Evolutionary conservation across 92 coral and sea anemone species (phyloP), one percentile per base, ranked within the genome.

Genomic region (Plumapathes pennacea): DNA sequence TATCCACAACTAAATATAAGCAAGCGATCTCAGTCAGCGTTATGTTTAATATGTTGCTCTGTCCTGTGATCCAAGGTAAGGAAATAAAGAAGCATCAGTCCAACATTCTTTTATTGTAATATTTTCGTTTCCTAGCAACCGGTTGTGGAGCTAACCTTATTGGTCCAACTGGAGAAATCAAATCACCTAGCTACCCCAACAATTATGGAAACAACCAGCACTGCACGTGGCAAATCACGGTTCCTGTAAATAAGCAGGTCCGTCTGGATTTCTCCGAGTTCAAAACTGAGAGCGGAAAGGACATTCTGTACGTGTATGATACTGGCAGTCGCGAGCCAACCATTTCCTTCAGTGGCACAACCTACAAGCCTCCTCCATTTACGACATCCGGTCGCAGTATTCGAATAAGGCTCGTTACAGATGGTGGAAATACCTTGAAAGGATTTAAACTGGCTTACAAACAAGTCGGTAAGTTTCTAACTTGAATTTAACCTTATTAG

Each of bases 141-240:
- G 69, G 70, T 40, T 94, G 99, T 32, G 99, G 99, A 1, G 26
- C 41, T n/a, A 76, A 57, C 44, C 64, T 67, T 20, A 69, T 45
- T 26, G 99, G 99, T 20, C 99, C 99, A 19, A 56, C 50, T 15
- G 99, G 99, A 4, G 64, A 31, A 2, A 61, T 94, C n/a, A 67
- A 33, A 17, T 80, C 99, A 4, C 72, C 80, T n/a, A 81, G 77
- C 67, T 94, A 76, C 59, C 99, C 99, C 0, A 46, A 48, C 4
- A 41, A 80, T 22, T 88, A 94, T 55, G 45, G 46, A 34, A 68
- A 94, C 75, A 54, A 88, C 56, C 76, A 84, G 1, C 88, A 94
- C 34, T 94, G 99, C 64, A 94, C 99, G 3, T 94, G 99, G 99
- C 76, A 94, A 50, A 74, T 94, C 18, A 67, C 67, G 11, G 99